A percentile compares a stretch with the other conserved stretches of the same genome.
Conservation (phyloP, 2,888 invertebrate species). For the Ophioninae sp. region DNA sequence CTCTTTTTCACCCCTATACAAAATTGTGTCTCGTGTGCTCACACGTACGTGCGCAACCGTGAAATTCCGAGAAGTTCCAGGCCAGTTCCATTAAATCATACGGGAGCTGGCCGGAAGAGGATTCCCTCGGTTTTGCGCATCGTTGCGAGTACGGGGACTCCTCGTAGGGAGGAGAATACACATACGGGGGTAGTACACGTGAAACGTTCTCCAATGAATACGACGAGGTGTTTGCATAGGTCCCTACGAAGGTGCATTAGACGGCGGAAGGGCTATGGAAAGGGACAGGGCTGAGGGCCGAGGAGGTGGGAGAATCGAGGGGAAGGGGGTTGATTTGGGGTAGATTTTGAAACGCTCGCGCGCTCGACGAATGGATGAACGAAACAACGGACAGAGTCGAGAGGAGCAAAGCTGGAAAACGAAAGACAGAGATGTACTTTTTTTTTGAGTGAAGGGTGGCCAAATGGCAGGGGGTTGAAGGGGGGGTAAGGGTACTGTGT, state of each 20-base stretch:
- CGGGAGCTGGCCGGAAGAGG: slow-evolving; percentile 53
- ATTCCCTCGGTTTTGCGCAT: slow-evolving; percentile 40
- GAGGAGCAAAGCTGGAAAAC: slow-evolving; percentile 60
- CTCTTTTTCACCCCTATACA: background rate
- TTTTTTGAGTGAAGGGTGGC: slow-evolving; percentile 47
- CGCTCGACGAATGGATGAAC: slow-evolving; percentile 52
- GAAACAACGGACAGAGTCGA: slow-evolving; percentile 40
- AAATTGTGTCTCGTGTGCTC: background rate
- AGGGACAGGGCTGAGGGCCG: slow-evolving; percentile 42
- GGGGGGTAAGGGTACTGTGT: slow-evolving; percentile 72
- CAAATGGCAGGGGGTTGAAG: slow-evolving; percentile 50
- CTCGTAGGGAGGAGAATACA: slow-evolving; percentile 40
- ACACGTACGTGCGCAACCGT: slow-evolving; percentile 27
- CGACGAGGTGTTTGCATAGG: slow-evolving; percentile 75
- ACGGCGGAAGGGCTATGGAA: slow-evolving; percentile 60
- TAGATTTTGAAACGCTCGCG: slow-evolving; percentile 68
- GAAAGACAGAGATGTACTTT: slow-evolving; percentile 67
- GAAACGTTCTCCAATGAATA: slow-evolving; percentile 70
- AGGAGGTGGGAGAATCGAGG: slow-evolving; percentile 55
- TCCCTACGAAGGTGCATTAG: slow-evolving; percentile 70
- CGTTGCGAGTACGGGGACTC: slow-evolving; percentile 36
- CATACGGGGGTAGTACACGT: slow-evolving; percentile 62
- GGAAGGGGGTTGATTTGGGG: slow-evolving; percentile 66
- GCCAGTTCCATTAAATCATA: slow-evolving; percentile 72
- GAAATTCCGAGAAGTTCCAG: slow-evolving; percentile 45